Base-by-base conservation (phyloP, 1,140 invertebrate species). In the Papilio polyxenes region DNA sequence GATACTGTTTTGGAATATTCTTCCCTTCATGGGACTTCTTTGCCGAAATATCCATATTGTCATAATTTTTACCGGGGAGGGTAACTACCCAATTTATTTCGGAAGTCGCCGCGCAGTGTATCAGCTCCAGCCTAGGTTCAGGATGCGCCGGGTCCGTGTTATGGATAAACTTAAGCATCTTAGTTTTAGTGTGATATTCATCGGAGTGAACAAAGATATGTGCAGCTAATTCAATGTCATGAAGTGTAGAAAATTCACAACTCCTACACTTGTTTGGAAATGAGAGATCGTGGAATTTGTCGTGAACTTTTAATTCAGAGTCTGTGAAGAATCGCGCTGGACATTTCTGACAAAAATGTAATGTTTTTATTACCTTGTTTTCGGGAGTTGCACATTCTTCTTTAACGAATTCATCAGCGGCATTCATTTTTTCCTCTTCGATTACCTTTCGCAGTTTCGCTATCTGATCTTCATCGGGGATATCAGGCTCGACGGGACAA, bases 111-210 rank as follows among this genome's bases (percentile, higher is more conserved):
- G 85, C 86, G 83, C 90, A 89, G 56, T 94, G 93, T 13, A 96
- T 89, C 51, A 95, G 94, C 20, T 96, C 95, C 17, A 97, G 92
- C 81, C 95, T 94, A 6, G 97, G 97, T 65, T 96, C 95, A 56
- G 95, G 95, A 88, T 96, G 95, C 51, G 95, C 92, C 2, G 95
- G 89, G 83, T 97, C 96, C 62, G 95, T 95, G 17, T 95, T 95
- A 83, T 97, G 96, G 40, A 96, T 93, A n/a, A 95, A 95, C 80
- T 97, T 95, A 44, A 98, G 92, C 83, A 96, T 95, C 88, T 96
- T 96, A 3, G 97, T 98, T 87, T 97, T 96, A 69, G 97, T 96
- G 92, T 98, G 96, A 91, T 98, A 98, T 85, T 98, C 97, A 8
- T 96, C 95, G 6, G 97, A 96, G 90, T 98, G 98, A 0, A 98